Evolutionary conservation across 2,113 vertebrate species (phyloP), one percentile per base, ranked within the genome.

Genomic region (Anser cygnoides): DNA sequence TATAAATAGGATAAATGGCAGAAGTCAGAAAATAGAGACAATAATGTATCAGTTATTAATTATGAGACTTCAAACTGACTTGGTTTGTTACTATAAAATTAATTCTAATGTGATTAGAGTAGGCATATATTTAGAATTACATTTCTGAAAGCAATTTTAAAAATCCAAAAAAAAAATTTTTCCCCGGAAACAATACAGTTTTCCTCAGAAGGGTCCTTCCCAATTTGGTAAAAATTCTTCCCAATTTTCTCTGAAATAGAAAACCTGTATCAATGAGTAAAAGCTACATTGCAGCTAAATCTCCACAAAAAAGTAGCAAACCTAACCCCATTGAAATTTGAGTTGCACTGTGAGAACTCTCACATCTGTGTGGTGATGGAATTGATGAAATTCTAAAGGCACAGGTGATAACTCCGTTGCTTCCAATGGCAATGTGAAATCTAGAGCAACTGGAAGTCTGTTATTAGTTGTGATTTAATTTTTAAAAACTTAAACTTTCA

Each of bases 311-410:
- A 81, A 73, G 5, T 37, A 11, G n/a, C 52, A 73, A 39, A 44
- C 55, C 3, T 55, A 87, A 82, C 6, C 6, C 28, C 0, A 63
- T 10, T 3, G 65, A 43, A 26, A 61, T 57, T 73, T 80, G 35
- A 2, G 0, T 1, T 76, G 43, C 5, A 37, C 6, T 46, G 3
- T 35, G 28, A 65, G n/a, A 74, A 41, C 5, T 19, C 2, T 29
- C 37, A 8, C 41, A 11, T 74, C 13, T 68, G 31, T 70, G 31
- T 20, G 61, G 20, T 29, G 43, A 62, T 37, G 35, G 49, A 84
- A 89, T 13, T 50, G 11, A 57, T 76, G 68, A n/a, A 71, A 57
- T 35, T 87, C 13, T 35, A 22, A 65, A 65, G 10, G 7, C 13
- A n/a, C 29, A 57, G 37, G 18, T 3, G 11, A 52, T 44, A 68